Percentiles rank a stretch among this genome's conserved stretches.
Conservation (phyloP, 30 jellyfish, hydroid and myxozoan genomes). For the Aurelia aurita complex sp. Pacific region DNA sequence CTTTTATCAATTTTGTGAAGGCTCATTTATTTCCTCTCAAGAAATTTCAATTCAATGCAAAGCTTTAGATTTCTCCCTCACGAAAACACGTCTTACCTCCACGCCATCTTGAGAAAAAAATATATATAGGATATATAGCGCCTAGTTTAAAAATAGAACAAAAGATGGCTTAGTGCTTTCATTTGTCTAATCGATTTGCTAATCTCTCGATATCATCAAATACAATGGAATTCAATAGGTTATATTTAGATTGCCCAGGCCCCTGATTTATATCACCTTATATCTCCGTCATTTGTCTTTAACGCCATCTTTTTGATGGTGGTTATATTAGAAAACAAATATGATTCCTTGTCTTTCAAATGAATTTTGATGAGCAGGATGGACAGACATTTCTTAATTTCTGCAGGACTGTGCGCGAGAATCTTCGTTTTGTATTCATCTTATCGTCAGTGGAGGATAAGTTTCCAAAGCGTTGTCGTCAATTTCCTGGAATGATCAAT, state of each 20-base stretch:
- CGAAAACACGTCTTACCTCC: constrained; percentile 7
- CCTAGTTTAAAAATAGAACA: no score
- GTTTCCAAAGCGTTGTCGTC: constrained; percentile 66
- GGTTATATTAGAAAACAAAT: no score
- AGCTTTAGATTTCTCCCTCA: not conserved
- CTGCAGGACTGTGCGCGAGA: constrained; percentile 69
- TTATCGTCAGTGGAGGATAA: constrained; percentile 53
- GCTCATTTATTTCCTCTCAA: not conserved
- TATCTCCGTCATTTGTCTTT: no score
- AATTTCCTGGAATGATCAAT: constrained; percentile 68
- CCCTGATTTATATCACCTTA: no score
- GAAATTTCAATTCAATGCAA: not conserved
- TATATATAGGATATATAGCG: no score
- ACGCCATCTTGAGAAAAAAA: not conserved
- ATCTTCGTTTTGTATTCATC: constrained; percentile 73
- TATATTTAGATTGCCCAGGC: no score
- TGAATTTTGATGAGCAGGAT: not conserved
- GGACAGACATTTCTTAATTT: not conserved
- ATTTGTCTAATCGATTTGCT: no score
- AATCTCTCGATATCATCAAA: no score
- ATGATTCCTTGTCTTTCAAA: not conserved
- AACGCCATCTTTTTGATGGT: no score
- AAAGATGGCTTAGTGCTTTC: no score
- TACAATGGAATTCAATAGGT: no score
- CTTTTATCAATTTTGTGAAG: not conserved